Evolutionary conservation across 1,140 invertebrate genomes (phyloP).

Genomic region (Uloborus diversus): DNA sequence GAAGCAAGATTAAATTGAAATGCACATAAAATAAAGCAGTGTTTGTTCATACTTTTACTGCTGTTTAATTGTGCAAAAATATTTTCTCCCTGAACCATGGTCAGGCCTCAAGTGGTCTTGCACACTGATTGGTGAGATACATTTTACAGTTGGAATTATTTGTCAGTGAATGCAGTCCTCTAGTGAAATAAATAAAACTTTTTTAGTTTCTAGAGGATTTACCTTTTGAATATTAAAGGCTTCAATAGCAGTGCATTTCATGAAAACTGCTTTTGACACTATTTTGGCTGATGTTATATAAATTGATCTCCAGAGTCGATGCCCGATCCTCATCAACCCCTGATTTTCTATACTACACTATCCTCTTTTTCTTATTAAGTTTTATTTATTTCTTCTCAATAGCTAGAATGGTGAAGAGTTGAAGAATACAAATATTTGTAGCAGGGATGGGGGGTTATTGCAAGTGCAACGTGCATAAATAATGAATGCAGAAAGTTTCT

Average conservation of each 20-base stretch:
- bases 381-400: too few relatives aligned
- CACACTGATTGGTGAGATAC: neutral
- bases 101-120: neutral
- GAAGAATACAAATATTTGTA: too few relatives aligned
- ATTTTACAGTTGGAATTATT: neutral
- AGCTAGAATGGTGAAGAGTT: too few relatives aligned
- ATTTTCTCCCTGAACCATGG: neutral
- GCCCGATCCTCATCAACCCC: too few relatives aligned
- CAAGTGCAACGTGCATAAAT: too few relatives aligned
- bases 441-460: too few relatives aligned
- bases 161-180: neutral
- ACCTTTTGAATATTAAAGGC: too few relatives aligned
- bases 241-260: too few relatives aligned
- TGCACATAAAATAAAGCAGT: neutral
- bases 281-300: neutral
- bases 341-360: too few relatives aligned
- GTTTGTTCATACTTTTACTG: neutral
- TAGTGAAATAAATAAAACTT: neutral
- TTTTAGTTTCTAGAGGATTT: neutral
- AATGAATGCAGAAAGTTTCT: too few relatives aligned
- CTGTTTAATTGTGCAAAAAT: neutral
- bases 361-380: too few relatives aligned
- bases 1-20: neutral
- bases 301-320: neutral
- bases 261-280: neutral